phyloP scores from a whole-genome alignment of 2,888 invertebrate genomes.

The Eupithecia subfuscata region DNA sequence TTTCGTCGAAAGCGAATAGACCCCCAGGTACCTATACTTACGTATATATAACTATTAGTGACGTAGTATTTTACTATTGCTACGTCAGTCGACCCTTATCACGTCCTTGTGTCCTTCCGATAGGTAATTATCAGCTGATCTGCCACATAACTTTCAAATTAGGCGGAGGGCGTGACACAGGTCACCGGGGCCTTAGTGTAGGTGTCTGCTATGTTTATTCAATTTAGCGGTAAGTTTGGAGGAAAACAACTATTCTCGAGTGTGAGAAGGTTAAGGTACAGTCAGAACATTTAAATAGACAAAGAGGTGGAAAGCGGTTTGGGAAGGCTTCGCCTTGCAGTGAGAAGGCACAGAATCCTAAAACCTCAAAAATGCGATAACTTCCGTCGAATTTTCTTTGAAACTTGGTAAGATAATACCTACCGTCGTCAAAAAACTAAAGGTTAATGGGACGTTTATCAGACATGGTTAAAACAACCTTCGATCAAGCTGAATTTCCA shows the following conservation, averaged over 20 bases:
- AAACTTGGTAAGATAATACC: not conserved
- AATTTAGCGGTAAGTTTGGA: slow-evolving; percentile 33
- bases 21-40: no score
- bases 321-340: not conserved
- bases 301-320: not conserved
- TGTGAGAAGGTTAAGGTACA: not conserved
- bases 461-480: not conserved
- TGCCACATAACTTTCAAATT: slow-evolving; percentile 37
- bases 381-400: not conserved
- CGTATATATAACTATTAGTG: no score
- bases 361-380: not conserved
- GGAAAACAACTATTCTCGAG: slow-evolving; percentile 21
- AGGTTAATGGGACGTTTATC: not conserved
- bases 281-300: not conserved
- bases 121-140: slow-evolving; percentile 38
- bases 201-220: slow-evolving; percentile 29
- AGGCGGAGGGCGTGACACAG: slow-evolving; percentile 32
- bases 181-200: slow-evolving; percentile 29
- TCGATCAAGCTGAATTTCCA: not conserved
- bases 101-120: slow-evolving; percentile 23
- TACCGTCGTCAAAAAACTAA: not conserved
- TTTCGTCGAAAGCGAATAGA: no score
- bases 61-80: no score
- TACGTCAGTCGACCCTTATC: slow-evolving; percentile 25
- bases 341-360: not conserved